Evolutionary conservation across 2,888 invertebrate species (phyloP).

Genomic region (Salticus scenicus): DNA sequence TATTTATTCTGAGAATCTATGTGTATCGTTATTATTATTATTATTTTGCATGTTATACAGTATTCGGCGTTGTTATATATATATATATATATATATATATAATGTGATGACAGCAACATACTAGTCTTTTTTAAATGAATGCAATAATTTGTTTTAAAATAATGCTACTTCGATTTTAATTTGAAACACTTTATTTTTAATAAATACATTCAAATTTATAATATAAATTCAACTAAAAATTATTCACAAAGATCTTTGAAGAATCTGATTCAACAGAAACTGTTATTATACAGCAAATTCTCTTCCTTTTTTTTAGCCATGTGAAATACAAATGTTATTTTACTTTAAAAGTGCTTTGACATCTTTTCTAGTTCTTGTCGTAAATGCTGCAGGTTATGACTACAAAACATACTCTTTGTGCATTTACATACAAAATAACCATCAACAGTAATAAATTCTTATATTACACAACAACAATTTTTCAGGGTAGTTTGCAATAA

Average conservation of each 20-base stretch:
- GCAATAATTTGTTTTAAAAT: too few relatives aligned
- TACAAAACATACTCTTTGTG: constrained; percentile 63
- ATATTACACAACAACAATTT: constrained; percentile 64
- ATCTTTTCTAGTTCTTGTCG: not conserved
- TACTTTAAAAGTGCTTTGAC: not conserved
- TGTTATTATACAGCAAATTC: not conserved
- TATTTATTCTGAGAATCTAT: too few relatives aligned
- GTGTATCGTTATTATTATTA: too few relatives aligned
- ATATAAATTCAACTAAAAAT: constrained; percentile 45
- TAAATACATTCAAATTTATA: constrained; percentile 60
- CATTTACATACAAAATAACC: constrained; percentile 34
- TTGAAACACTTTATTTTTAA: constrained; percentile 50
- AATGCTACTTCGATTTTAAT: too few relatives aligned
- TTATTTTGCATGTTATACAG: too few relatives aligned
- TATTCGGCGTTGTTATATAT: too few relatives aligned
- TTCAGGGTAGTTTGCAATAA: constrained; percentile 12
- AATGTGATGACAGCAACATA: too few relatives aligned
- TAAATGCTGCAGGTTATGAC: constrained; percentile 44
- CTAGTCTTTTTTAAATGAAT: too few relatives aligned
- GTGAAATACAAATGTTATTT: not conserved
- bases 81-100: too few relatives aligned
- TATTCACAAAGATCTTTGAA: constrained; percentile 39
- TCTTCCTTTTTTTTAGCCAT: not conserved
- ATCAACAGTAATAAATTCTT: constrained; percentile 68
- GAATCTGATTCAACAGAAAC: not conserved